Evolutionary conservation across 2,797 vertebrate genomes (phyloP), one percentile per base, ranked within the genome.

Genomic region (Dromococcyx pavoninus): DNA sequence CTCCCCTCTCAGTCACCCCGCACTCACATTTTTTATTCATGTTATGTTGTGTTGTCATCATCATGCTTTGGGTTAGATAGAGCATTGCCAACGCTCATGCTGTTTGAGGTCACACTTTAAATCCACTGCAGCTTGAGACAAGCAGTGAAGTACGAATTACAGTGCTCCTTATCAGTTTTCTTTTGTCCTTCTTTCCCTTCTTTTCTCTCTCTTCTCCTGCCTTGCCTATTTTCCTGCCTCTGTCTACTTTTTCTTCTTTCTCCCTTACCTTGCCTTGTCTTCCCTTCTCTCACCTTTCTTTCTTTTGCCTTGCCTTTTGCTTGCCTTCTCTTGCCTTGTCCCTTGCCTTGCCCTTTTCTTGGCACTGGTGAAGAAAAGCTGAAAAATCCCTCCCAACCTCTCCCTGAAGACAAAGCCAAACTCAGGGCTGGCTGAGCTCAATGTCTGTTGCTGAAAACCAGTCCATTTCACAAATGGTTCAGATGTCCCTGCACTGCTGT

Each of bases 21-120:
- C 62, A 37, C 18, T 76, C 72, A 46, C 23, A 77, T 60, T 80
- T 94, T 91, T 91, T 24, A 24, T 60, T 75, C 2, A 0, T 71
- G 51, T 80, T 73, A n/a, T 48, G 62, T 72, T 91, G 70, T 67
- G 62, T 69, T 91, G 70, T 71, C 83, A 43, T 67, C 5, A 0
- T 72, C 57, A 28, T 62, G 30, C 77, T 93, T 74, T 5, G 25
- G 91, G 65, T 92, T 77, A 76, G 16, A 69, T 0, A 84, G 21
- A 74, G 25, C 22, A 48, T 24, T 95, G 77, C 75, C 35, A 88
- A 35, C 27, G 28, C 18, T 89, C 54, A 18, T 6, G 24, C 25
- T 87, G 24, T 67, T 90, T 76, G 60, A 87, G 64, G 43, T 60
- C 79, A 70, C 44, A 46, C 64, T 94, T 94, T 72, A 84, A 93